phyloP scores from a whole-genome alignment of 2,113 vertebrate genomes.

The Anarrhichthys ocellatus region DNA sequence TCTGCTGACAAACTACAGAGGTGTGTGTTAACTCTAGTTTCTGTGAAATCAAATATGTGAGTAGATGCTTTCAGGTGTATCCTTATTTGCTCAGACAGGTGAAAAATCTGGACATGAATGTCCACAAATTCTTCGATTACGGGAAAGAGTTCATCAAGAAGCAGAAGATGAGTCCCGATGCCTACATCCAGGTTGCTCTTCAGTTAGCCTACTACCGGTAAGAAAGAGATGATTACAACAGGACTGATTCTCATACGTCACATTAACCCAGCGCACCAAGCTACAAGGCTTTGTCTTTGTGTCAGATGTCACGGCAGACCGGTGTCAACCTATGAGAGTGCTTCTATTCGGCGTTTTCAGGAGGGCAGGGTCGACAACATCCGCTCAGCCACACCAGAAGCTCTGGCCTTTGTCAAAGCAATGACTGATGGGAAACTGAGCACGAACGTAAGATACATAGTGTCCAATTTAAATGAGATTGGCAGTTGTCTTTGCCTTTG shows the following conservation, averaged over 20 bases:
- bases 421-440: conserved; percentile 83
- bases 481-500: not conserved
- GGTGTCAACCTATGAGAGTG: conserved; percentile 95
- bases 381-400: conserved; percentile 92
- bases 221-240: not conserved
- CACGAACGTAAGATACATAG: conserved; percentile 75
- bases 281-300: not conserved
- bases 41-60: not conserved
- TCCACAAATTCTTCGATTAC: conserved; percentile 88
- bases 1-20: conserved; percentile 91
- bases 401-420: conserved; percentile 89
- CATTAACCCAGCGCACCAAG: not conserved
- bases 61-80: not conserved
- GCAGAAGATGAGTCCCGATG: conserved; percentile 95
- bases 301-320: conserved; percentile 87
- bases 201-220: conserved; percentile 95
- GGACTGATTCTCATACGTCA: not conserved
- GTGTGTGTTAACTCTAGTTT: conserved; percentile 72
- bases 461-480: conserved; percentile 15
- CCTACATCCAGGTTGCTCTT: conserved; percentile 93
- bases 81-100: conserved; percentile 82
- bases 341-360: conserved; percentile 92
- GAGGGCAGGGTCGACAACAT: conserved; percentile 97
- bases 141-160: conserved; percentile 97
- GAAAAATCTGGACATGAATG: conserved; percentile 90